Conservation (phyloP, 1,140 invertebrate species). For the Euwallacea fornicatus region DNA sequence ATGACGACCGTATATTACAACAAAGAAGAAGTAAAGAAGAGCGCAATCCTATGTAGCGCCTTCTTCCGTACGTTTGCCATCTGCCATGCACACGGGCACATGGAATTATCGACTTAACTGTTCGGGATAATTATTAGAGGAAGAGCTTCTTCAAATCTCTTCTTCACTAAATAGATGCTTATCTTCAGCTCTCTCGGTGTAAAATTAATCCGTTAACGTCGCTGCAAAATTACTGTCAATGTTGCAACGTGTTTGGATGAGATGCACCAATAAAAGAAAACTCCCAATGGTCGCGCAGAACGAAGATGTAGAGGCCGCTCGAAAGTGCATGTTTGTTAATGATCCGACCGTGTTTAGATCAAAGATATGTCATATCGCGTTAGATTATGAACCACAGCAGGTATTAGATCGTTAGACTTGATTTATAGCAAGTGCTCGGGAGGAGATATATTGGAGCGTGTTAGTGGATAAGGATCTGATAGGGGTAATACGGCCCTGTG, state of each 20-base stretch:
- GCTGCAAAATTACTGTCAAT: not conserved
- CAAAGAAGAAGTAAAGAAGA: slow-evolving; percentile 13
- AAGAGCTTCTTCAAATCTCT: slow-evolving; percentile 29
- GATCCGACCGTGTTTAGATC: slow-evolving; percentile 42
- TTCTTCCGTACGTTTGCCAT: slow-evolving; percentile 28
- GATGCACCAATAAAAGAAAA: not conserved
- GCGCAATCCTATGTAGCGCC: slow-evolving; percentile 14
- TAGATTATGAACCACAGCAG: slow-evolving; percentile 32
- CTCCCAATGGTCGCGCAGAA: slow-evolving; percentile 4
- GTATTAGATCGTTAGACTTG: slow-evolving; percentile 26
- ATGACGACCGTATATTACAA: slow-evolving; percentile 21
- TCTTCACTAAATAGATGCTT: slow-evolving; percentile 16
- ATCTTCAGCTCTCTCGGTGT: not conserved
- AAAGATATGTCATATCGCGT: slow-evolving; percentile 46
- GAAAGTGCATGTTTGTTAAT: slow-evolving; percentile 44
- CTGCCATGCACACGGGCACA: slow-evolving; percentile 20
- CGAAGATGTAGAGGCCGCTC: slow-evolving; percentile 19
- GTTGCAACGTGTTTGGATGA: not conserved
- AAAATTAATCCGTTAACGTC: slow-evolving; percentile 6
- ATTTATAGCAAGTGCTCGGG: slow-evolving; percentile 10
- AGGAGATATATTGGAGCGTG: not conserved
- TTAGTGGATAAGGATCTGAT: no score
- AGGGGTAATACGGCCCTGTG: no score
- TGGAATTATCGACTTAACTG: slow-evolving; percentile 35
- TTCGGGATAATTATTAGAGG: slow-evolving; percentile 32